Evolutionary conservation across 1,140 invertebrate species (phyloP), one percentile per base, ranked within the genome.

Genomic region (Paraescarpia echinospica): DNA sequence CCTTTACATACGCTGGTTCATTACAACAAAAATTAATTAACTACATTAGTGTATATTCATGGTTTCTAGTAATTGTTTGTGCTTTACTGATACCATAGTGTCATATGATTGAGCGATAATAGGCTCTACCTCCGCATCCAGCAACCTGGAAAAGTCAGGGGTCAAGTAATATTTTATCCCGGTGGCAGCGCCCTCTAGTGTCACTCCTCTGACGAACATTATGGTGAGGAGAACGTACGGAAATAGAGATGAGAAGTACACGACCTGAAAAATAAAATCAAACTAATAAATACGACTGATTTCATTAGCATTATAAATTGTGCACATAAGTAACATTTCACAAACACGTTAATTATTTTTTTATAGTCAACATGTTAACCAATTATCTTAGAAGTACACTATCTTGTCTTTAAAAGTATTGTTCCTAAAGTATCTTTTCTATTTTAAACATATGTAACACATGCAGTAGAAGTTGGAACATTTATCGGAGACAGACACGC

Each of bases 191-290:
- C 93, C 94, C 34, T 92, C 98, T 91, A 94, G 51, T n/a, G 93
- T 93, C 6, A 91, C 92, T 92, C 93, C 98, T 95, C 98, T 97
- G 93, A 99, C 98, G 22, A 99, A 96, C 90, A 99, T 96, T 93
- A 99, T 97, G 14, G 98, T 98, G 33, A 99, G 96, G 90, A 99
- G 96, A 88, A 99, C 97, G 95, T 99, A 99, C 0, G 99, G 99
- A 96, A 99, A 99, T 0, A 99, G 93, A 22, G 93, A 91, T 14
- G 93, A 93, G 91, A 93, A 93, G 51, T 93, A 93, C 33, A 93
- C 92, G 33, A 93, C 93, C 93, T 93, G n/a, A 48, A 91, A 90
- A 5, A 90, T 4, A 77, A 31, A 77, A 14, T 77, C 59, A 31
- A 31, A 77, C 59, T 77, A 18, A 77, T 77, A 31, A 77, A 27